Percentiles rank a stretch among this genome's conserved stretches.
Conservation (phyloP, 2,113 vertebrate genomes). For the Pseudorectes ferrugineus region DNA sequence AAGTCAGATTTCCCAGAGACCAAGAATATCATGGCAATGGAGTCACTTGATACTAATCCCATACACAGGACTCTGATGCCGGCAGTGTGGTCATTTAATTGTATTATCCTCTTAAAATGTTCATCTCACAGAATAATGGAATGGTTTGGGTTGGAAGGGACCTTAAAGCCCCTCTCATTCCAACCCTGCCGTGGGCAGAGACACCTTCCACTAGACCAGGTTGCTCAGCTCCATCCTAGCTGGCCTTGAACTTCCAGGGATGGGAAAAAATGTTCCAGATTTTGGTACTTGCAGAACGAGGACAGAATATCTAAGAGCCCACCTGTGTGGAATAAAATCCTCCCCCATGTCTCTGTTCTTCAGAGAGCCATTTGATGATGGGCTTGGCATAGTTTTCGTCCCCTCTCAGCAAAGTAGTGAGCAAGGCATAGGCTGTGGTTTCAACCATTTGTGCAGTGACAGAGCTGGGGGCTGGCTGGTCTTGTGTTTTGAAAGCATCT, state of each 20-base stretch:
- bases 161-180: neutral
- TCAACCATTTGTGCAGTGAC: slow-evolving; percentile 81
- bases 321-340: slow-evolving; percentile 90
- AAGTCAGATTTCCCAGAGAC: neutral
- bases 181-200: neutral
- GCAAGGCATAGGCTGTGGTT: slow-evolving; percentile 85
- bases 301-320: neutral
- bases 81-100: neutral
- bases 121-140: neutral
- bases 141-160: neutral
- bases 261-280: neutral
- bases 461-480: slow-evolving; percentile 55
- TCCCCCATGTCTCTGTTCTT: slow-evolving; percentile 86
- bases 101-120: neutral
- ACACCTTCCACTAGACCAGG: neutral
- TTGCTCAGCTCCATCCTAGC: neutral
- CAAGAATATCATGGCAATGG: neutral
- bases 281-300: neutral
- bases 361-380: slow-evolving; percentile 85
- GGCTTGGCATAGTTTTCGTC: slow-evolving; percentile 77
- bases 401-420: slow-evolving; percentile 74
- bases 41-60: neutral
- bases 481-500: slow-evolving; percentile 38
- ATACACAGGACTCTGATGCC: neutral
- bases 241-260: neutral